Base-by-base conservation (phyloP, 2,797 vertebrate species). In the Danio kyathit region DNA sequence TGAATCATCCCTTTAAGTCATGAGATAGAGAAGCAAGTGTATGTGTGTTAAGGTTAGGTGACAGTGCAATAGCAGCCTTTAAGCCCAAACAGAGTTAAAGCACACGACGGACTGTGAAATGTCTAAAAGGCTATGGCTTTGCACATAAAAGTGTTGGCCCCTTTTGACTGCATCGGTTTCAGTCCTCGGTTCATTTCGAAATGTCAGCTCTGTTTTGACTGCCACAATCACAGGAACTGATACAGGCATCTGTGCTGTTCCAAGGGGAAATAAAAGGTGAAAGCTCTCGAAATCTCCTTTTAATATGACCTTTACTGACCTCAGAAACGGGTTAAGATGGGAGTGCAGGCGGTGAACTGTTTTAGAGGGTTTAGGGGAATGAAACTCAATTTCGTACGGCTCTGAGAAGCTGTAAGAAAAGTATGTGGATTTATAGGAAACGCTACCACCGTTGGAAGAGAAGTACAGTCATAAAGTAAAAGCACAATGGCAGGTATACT, bases 201-300 rank as follows among this genome's bases (percentile, higher is more conserved):
- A 85, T 82, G 83, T 82, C 80, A 85, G 77, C 84, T 71, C 44
- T 76, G 76, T 85, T 83, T 81, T 83, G 74, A 79, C 77, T 80
- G 77, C 81, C 67, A 63, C 66, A 83, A 63, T 76, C 66, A 73
- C 72, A 54, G 19, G 16, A 71, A 54, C 78, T 46, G 64, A 74
- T 46, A 82, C 44, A 57, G 43, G 48, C 77, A 64, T 83, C 74
- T 78, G 48, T 48, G 19, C 61, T 46, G 14, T 74, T 83, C 67
- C 46, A 72, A 74, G 54, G 71, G 83, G 80, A 82, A 74, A 85
- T 82, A 79, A 76, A 80, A 80, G 81, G 72, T 77, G 76, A 85
- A 85, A 52, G 73, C 61, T 80, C 79, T 76, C 41, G 13, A 59
- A 80, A 59, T 65, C 65, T 74, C 71, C 44, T 8, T 71, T 56